Evolutionary conservation across 2,113 vertebrate species (phyloP), one percentile per base, ranked within the genome.

Genomic region (Zosterops pallidus): DNA sequence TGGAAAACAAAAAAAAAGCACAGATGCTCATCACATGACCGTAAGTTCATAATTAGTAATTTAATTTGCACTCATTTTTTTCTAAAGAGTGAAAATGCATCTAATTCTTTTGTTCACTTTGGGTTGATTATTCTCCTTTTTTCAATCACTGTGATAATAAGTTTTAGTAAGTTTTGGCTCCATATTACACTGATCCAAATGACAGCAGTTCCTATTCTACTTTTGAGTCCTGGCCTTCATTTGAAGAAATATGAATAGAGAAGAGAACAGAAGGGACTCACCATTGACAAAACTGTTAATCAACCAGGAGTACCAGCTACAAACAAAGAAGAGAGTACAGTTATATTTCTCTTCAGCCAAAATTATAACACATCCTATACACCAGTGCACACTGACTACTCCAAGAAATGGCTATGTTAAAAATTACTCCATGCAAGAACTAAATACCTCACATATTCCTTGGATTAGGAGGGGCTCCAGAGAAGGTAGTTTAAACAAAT

Each of bases 291-390:
- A 98, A 83, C 98, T 99, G 98, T 99, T 99, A 94, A 99, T 98
- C 93, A 99, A 65, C 99, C 99, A 99, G n/a, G 99, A 99, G 74
- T 99, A 99, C 98, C 99, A 99, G 95, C 99, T 99, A 97, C 70
- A 97, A 97, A 83, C 4, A 87, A 23, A 90, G 82, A 78, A 53
- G 37, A 67, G 9, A 63, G 10, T 24, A 41, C 35, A 57, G 69
- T 97, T 90, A 93, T 22, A 78, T 75, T 78, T 52, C 16, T 81
- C 31, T 53, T 83, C 47, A 86, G 31, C 8, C 47, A 81, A 80
- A 94, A 69, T 55, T 19, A 19, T 62, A 86, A 42, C 10, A 68
- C 31, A 56, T 37, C 18, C 33, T 69, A 26, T 41, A 63, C 14
- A 6, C 0, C 23, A 35, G n/a, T 33, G n/a, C 6, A 47, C 0